Evolutionary conservation across 2,113 vertebrate species (phyloP), one percentile per base, ranked within the genome.

Genomic region (Baryphthengus martii): DNA sequence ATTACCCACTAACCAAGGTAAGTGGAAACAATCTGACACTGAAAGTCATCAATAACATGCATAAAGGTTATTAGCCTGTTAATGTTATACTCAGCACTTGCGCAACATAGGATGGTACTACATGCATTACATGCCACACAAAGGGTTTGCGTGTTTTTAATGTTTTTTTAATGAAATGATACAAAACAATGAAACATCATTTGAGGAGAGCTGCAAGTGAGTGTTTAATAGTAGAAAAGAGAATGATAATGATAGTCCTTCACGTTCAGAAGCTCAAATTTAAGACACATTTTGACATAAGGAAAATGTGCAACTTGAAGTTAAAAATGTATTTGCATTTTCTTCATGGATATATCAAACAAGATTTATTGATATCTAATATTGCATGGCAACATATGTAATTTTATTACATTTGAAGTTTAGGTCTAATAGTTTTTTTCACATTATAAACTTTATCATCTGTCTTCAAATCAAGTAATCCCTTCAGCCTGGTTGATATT

Each of bases 391-490:
- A 76, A 49, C 17, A 67, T 47, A 29, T 44, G 28, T 58, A 71
- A 44, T 81, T 86, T 93, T 73, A 58, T 72, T 16, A 84, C n/a
- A 47, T 90, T 63, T 90, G 31, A 94, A 89, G n/a, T 76, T 88
- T 71, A 88, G 35, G 19, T 85, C 44, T 71, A 84, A 87, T 50
- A 83, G 42, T 81, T 86, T 74, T 92, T 87, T 75, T 78, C 78
- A 89, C 59, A 80, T 74, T 45, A 75, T 39, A 96, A 76, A 88
- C 39, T 71, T 95, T 31, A 89, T 42, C 45, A 91, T 85, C 84
- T 94, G 62, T 94, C 78, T 85, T 85, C 55, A 78, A 55, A 91
- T 90, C 77, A 93, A 93, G 83, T 95, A 94, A 94, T 93, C 50
- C 67, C 42, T 92, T 95, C 84, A 81, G 61, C 18, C 25, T 58